A percentile compares a stretch with the other conserved stretches of the same genome.
phyloP scores from a whole-genome alignment of 2,888 invertebrate species.

The Drosophila affinis region DNA sequence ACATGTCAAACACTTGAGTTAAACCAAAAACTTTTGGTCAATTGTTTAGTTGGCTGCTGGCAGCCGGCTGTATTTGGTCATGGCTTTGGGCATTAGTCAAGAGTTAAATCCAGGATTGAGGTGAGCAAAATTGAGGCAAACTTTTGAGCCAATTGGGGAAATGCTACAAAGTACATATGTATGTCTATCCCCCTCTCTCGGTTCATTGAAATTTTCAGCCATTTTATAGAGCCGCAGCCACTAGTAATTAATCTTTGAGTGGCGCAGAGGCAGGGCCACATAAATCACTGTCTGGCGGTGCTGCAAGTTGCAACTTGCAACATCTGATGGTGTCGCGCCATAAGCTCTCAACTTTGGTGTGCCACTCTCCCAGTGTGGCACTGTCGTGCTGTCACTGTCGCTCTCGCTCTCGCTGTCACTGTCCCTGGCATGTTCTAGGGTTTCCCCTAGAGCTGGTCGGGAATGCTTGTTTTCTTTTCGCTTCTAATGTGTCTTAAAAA shows the following conservation, averaged over 20 bases:
- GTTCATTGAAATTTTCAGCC: neutral
- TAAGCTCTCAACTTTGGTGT: constrained; percentile 53
- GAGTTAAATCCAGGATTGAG: constrained; percentile 2
- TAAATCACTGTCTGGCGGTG: constrained; percentile 66
- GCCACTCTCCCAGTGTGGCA: constrained; percentile 33
- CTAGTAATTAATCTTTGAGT: constrained; percentile 22
- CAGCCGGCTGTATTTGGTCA: constrained; percentile 6
- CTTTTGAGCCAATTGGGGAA: constrained; percentile 27
- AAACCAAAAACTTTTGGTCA: constrained; percentile 40
- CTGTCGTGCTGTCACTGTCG: constrained; percentile 9
- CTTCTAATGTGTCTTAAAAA: constrained; percentile 61
- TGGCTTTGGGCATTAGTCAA: constrained; percentile 27
- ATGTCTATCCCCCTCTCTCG: no score
- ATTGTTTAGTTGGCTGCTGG: constrained; percentile 15
- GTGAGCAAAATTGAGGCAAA: constrained; percentile 23
- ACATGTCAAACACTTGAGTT: constrained; percentile 44
- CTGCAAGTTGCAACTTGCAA: constrained; percentile 26
- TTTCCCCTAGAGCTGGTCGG: neutral
- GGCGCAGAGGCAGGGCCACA: constrained; percentile 35
- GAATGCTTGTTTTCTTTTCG: constrained; percentile 33
- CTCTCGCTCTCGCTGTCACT: neutral
- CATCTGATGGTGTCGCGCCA: constrained; percentile 28
- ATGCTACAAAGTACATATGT: neutral
- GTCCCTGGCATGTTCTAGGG: constrained; percentile 8
- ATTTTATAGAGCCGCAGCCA: constrained; percentile 6